These are phyloP conservation scores for Alligator mississippiensis DNA, from an alignment of 2,113 vertebrate species.

Conservation along the genomic window DNA sequence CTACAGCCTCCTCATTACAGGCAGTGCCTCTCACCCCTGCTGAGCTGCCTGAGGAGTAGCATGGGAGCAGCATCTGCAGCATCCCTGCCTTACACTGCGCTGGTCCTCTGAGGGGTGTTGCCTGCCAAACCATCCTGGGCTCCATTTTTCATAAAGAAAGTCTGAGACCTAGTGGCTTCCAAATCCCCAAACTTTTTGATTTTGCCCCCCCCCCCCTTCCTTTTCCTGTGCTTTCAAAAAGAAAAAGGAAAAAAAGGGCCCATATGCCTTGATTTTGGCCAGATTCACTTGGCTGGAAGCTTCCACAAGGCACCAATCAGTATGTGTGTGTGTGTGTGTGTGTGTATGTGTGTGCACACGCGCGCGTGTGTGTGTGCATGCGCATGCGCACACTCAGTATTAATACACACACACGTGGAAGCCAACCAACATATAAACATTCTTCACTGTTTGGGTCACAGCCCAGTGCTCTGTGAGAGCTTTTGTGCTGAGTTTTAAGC, in stretches of 20 bases:
- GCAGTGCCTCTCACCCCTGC: not conserved
- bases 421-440: constrained; percentile 72
- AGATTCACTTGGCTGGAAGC: constrained; percentile 62
- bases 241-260: constrained; percentile 29
- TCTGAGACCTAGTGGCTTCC: not conserved
- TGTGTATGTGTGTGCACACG: constrained; percentile 18
- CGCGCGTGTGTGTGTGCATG: constrained; percentile 10
- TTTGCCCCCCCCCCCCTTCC: not conserved
- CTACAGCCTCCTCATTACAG: not conserved
- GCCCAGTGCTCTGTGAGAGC: constrained; percentile 61
- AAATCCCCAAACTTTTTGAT: not conserved
- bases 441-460: constrained; percentile 75
- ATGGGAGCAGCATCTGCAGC: not conserved
- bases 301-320: constrained; percentile 43
- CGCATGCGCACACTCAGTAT: constrained; percentile 48
- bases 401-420: constrained; percentile 68
- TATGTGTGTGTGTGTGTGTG: constrained; percentile 12
- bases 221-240: constrained; percentile 45
- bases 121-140: not conserved
- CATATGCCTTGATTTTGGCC: constrained; percentile 75
- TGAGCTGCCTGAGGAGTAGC: not conserved
- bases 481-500: constrained; percentile 62
- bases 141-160: not conserved
- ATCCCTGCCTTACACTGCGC: not conserved
- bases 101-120: not conserved